Percentiles rank a stretch among this genome's conserved stretches.
Conservation (phyloP, 2,888 invertebrate genomes). For the Drosophila tanythrix region DNA sequence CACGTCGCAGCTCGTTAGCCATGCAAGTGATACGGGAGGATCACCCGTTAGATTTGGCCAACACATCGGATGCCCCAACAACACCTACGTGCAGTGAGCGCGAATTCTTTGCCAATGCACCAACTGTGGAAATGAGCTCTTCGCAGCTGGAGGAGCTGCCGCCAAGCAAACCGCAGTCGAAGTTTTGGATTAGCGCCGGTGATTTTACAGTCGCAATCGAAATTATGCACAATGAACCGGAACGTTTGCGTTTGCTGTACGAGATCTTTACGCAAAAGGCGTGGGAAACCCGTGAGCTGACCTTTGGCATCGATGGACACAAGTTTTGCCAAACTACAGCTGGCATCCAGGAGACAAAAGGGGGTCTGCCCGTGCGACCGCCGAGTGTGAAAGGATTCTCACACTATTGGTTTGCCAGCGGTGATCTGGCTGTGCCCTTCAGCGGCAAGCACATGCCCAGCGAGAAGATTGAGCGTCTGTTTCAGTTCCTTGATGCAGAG, state of each 20-base stretch:
- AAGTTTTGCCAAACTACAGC: conserved; percentile 58
- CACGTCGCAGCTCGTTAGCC: conserved; percentile 76
- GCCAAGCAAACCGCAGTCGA: conserved; percentile 45
- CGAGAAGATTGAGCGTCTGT: conserved; percentile 75
- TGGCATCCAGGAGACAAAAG: background rate
- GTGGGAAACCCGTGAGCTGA: conserved; percentile 70
- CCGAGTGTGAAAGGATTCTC: conserved; percentile 68
- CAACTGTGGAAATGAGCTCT: conserved; percentile 64
- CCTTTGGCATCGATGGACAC: conserved; percentile 82
- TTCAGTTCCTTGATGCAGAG: conserved; percentile 69
- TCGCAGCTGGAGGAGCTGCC: conserved; percentile 42
- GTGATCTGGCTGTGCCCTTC: conserved; percentile 80
- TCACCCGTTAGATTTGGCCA: conserved; percentile 68
- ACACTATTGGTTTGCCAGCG: conserved; percentile 83
- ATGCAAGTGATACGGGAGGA: conserved; percentile 83
- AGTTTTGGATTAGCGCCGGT: conserved; percentile 79
- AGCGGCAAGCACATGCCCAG: conserved; percentile 71
- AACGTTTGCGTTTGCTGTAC: conserved; percentile 73
- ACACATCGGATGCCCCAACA: conserved; percentile 31
- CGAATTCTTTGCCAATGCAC: conserved; percentile 68
- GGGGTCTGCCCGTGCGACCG: conserved; percentile 47
- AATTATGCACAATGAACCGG: conserved; percentile 60
- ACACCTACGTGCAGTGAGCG: conserved; percentile 61
- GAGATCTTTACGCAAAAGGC: conserved; percentile 82
- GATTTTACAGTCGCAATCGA: conserved; percentile 76